Evolutionary conservation across 1,140 invertebrate genomes (phyloP).

Genomic region (Magallana angulata): DNA sequence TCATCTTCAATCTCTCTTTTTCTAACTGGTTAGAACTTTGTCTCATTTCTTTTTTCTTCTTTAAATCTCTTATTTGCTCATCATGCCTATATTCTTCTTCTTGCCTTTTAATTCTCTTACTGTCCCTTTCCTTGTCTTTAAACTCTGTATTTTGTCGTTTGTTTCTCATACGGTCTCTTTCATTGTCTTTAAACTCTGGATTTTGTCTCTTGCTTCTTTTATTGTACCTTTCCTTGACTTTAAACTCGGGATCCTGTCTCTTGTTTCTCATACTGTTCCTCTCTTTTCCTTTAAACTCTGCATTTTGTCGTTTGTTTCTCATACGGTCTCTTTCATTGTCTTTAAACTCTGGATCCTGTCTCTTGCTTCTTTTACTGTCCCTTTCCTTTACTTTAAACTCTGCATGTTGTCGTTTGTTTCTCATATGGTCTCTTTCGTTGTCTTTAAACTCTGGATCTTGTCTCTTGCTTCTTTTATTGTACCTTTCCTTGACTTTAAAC

Average conservation of each 20-base stretch:
- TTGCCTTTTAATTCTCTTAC: conserved; percentile 46
- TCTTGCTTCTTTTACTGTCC: conserved; percentile 38
- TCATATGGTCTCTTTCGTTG: conserved; percentile 10
- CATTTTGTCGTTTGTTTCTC: conserved; percentile 21
- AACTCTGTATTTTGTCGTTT: conserved; percentile 1
- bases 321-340: conserved; percentile 8
- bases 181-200: background rate
- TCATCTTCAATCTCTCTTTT: conserved; percentile 27
- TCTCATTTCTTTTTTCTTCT: conserved; percentile 48
- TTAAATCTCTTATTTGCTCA: conserved; percentile 36
- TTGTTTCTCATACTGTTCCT: background rate
- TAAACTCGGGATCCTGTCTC: conserved; percentile 35
- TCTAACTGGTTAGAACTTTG: conserved; percentile 1
- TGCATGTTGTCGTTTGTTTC: conserved; percentile 33
- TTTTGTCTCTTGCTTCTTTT: conserved; percentile 14
- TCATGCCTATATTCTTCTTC: conserved; percentile 3
- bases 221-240: conserved; percentile 45
- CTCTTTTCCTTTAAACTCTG: background rate
- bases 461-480: background rate
- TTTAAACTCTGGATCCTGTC: conserved; percentile 4
- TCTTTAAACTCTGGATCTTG: background rate
- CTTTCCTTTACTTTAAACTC: background rate
- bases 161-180: conserved; percentile 27
- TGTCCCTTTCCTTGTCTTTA: conserved; percentile 38
- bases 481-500: background rate